Conservation (phyloP, 2,888 invertebrate species). For the Conus canariensis region DNA sequence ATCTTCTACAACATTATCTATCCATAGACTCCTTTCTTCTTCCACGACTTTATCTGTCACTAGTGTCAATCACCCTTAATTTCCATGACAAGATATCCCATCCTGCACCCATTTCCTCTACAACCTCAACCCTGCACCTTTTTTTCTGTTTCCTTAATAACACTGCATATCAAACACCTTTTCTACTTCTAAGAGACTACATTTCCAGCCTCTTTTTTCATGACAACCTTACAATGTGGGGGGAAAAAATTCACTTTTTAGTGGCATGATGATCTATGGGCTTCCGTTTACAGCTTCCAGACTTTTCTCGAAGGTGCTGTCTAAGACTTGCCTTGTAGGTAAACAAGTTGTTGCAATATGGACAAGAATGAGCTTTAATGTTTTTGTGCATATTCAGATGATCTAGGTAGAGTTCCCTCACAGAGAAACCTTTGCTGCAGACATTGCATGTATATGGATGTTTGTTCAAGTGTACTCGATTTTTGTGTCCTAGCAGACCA, state of each 20-base stretch:
- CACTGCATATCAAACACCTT: too few relatives aligned
- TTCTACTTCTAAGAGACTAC: too few relatives aligned
- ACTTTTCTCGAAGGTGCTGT: slow-evolving; percentile 18
- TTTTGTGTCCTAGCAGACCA: slow-evolving; percentile 17
- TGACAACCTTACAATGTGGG: not conserved
- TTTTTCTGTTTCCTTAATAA: too few relatives aligned
- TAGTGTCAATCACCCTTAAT: too few relatives aligned
- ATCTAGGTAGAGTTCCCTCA: slow-evolving; percentile 9
- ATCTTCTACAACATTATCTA: too few relatives aligned
- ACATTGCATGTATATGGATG: not conserved
- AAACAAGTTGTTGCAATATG: not conserved
- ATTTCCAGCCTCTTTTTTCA: not conserved
- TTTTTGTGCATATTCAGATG: slow-evolving; percentile 32
- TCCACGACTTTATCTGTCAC: too few relatives aligned
- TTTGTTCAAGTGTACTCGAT: slow-evolving; percentile 21
- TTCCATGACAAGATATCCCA: too few relatives aligned
- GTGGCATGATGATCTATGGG: not conserved
- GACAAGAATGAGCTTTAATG: slow-evolving; percentile 23
- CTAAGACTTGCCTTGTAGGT: slow-evolving; percentile 21
- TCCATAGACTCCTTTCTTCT: too few relatives aligned
- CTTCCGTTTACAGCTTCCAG: not conserved
- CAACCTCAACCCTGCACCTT: too few relatives aligned
- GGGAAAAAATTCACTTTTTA: too few relatives aligned
- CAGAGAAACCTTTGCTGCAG: slow-evolving; percentile 9
- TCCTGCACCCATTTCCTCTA: too few relatives aligned